phyloP scores from a whole-genome alignment of 2,113 vertebrate genomes.

The Odobenus rosmarus region DNA sequence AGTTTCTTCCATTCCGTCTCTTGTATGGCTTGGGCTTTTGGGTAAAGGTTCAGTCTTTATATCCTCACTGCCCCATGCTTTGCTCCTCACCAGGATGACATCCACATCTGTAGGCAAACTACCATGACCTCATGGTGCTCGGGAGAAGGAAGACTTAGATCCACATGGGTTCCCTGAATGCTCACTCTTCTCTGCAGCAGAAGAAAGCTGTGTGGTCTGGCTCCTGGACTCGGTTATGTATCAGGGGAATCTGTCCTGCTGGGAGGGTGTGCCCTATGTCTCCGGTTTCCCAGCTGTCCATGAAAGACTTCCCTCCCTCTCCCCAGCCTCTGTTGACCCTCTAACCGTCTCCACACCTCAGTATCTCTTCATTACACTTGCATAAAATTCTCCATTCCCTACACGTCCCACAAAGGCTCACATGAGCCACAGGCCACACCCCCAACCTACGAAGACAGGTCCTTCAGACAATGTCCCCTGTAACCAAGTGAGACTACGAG shows the following conservation, averaged over 20 bases:
- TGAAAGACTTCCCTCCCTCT: too few species aligned
- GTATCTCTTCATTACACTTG: fast-evolving
- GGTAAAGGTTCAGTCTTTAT: fast-evolving
- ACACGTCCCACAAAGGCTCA: background rate
- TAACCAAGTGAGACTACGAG: fast-evolving
- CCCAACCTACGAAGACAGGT: too few species aligned
- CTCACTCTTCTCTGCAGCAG: fast-evolving
- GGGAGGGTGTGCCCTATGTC: fast-evolving
- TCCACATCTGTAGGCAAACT: fast-evolving
- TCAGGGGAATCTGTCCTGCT: fast-evolving
- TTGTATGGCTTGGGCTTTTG: background rate
- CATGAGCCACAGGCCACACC: fast-evolving
- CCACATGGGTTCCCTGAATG: fast-evolving
- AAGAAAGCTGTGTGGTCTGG: background rate
- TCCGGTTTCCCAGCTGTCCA: fast-evolving
- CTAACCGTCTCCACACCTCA: background rate
- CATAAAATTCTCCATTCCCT: fast-evolving
- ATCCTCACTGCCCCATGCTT: fast-evolving
- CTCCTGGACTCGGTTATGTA: background rate
- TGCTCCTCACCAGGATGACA: too few species aligned
- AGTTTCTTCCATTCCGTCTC: background rate
- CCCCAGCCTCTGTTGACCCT: fast-evolving
- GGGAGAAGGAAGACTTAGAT: background rate
- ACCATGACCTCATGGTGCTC: background rate
- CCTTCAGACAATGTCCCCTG: fast-evolving